phyloP scores from a whole-genome alignment of 92 coral and sea anemone genomes.

The Paramuricea clavata region DNA sequence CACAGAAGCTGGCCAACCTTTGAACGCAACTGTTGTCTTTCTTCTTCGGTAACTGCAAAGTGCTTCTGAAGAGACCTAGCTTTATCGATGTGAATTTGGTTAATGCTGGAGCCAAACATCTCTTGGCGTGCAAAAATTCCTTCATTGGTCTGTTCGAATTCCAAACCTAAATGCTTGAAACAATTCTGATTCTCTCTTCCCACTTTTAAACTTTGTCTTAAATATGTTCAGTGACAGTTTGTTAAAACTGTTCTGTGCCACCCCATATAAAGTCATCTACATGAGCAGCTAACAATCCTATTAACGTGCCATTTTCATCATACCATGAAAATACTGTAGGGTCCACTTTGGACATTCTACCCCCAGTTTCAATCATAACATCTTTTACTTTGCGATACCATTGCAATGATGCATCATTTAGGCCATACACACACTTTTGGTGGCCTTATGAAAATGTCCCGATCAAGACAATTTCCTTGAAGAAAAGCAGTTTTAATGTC shows the following conservation, averaged over 20 bases:
- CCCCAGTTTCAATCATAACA: not conserved
- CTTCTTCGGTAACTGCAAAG: not conserved
- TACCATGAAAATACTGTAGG: slow-evolving; percentile 3
- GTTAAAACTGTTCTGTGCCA: not conserved
- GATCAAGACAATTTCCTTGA: not conserved
- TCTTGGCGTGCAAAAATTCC: not conserved
- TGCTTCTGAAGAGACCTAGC: not conserved
- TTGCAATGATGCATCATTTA: slow-evolving; percentile 10
- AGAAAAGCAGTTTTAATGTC: slow-evolving; percentile 26
- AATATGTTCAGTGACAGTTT: not conserved
- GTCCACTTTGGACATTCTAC: not conserved
- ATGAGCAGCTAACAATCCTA: not conserved
- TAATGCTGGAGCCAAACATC: too few relatives aligned
- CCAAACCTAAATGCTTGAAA: not conserved
- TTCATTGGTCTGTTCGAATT: not conserved
- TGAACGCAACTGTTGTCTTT: not conserved
- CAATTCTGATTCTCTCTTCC: not conserved
- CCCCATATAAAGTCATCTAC: slow-evolving; percentile 23
- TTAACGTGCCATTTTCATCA: too few relatives aligned
- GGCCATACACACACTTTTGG: slow-evolving; percentile 24
- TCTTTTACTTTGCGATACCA: slow-evolving; percentile 17
- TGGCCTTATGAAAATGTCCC: slow-evolving; percentile 1
- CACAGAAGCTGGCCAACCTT: not conserved
- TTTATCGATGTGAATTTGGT: not conserved
- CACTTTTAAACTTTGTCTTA: not conserved